Evolutionary conservation across 2,113 vertebrate genomes (phyloP).

Genomic region (Microtus richardsoni): DNA sequence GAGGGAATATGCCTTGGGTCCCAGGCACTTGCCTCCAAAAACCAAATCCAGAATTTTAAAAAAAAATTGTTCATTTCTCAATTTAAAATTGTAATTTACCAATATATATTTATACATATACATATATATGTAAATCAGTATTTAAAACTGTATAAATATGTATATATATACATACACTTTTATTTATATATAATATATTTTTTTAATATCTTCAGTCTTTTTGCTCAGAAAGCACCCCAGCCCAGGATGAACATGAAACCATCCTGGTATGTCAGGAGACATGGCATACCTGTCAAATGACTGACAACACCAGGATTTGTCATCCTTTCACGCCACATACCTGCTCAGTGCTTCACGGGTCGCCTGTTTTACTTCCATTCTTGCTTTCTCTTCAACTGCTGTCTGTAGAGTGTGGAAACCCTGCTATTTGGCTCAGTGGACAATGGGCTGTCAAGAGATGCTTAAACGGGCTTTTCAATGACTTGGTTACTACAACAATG

Average conservation of each 20-base stretch:
- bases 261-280: not conserved
- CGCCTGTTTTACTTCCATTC: constrained; percentile 65
- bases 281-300: constrained; percentile 64
- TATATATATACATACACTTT: not conserved
- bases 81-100: constrained; percentile 16
- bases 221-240: not conserved
- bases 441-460: constrained; percentile 72
- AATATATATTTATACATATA: not conserved
- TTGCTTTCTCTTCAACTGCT: constrained; percentile 63
- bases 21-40: not conserved
- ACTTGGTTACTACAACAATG: constrained; percentile 67
- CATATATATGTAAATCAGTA: not conserved
- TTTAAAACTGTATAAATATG: too few relatives aligned
- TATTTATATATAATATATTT: not conserved
- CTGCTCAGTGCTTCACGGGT: constrained; percentile 71
- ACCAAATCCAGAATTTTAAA: not conserved
- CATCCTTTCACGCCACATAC: constrained; percentile 54
- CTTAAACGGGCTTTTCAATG: constrained; percentile 67
- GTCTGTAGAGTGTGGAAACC: constrained; percentile 51
- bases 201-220: constrained; percentile 29
- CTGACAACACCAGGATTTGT: constrained; percentile 18
- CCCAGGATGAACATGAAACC: not conserved
- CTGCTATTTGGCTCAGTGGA: constrained; percentile 59
- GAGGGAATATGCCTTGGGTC: too few relatives aligned
- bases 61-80: constrained; percentile 23